Evolutionary conservation across 2,113 vertebrate genomes (phyloP), one percentile per base, ranked within the genome.

Genomic region (Melospiza melodia): DNA sequence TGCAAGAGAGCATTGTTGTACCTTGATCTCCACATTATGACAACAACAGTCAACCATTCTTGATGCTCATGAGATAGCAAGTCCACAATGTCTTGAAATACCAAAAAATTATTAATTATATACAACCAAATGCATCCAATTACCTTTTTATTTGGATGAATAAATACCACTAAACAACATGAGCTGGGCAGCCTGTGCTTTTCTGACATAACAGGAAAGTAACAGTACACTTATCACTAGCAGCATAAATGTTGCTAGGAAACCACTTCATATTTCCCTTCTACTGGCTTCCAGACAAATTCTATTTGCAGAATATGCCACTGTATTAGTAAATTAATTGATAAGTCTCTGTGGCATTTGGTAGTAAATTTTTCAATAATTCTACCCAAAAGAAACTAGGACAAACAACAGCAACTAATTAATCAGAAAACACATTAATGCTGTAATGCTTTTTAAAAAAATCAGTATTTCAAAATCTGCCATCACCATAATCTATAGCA

Each of bases 211-310:
- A 88, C 63, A 49, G n/a, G 37, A 22, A 82, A 84, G 71, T 57
- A 55, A 33, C 81, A 93, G 72, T 68, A 76, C n/a, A 90, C 93
- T 96, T 94, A 93, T 77, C 85, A 91, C 68, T 48, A 91, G 43
- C 62, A 49, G 71, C 85, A 79, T 5, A 80, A 65, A 41, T 46
- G 68, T 87, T 96, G 77, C 66, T 94, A 93, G 91, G 73, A 94
- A 95, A 94, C 58, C 62, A 77, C 37, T 91, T 66, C 41, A 27
- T 44, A 58, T 72, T 83, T 90, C 58, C 37, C 61, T 83, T 89
- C 87, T 67, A 51, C 11, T 89, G 68, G 46, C 57, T 93, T 79
- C 57, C 67, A 73, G 54, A 89, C 61, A 54, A 80, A 94, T 93
- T 95, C 75, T 79, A 67, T 84, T 93, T 95, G 48, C 52, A 95